Base-by-base conservation (phyloP, 2,888 invertebrate species). In the Pemphredon lugubris region DNA sequence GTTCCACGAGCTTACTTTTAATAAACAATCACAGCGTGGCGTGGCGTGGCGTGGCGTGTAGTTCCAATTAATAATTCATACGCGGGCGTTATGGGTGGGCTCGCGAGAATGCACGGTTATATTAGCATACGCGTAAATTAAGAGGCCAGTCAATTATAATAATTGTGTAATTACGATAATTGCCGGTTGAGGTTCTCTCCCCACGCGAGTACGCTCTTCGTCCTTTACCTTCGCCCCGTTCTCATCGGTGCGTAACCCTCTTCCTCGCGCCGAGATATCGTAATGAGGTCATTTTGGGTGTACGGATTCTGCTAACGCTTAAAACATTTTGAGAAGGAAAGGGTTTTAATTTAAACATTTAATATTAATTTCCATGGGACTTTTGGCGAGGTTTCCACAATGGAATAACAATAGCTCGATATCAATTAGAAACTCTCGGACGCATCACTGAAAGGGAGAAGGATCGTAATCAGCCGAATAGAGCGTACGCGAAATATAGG, bases 61-160 rank as follows among this genome's bases (percentile, higher is more conserved):
- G 70, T 76, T 63, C 44, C 76, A 78, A 86, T 86, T 86, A 85
- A 86, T 86, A 85, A 86, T 86, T 86, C 84, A 86, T 86, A 81
- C 78, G 77, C 57, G 67, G 55, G 54, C 75, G 75, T 71, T 75
- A 73, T 77, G 83, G 77, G 82, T 81, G 82, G 82, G 69, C 79
- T 63, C 42, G 34, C 57, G 40, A 32, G 14, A 32, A n/a, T 42
- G 32, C 23, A 42, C 30, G 51, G 37, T 21, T 18, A 20, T 73
- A 82, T 84, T 84, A 84, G 75, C 84, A 82, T 82, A 79, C 58
- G 71, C 73, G 77, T 74, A 81, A 83, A 84, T 84, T 80, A 79
- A 82, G 80, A 75, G 65, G 20, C 70, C 57, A 55, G 75, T 67
- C 77, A 82, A 86, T 86, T 84, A 83, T 74, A 77, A 79, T 80